These are phyloP conservation scores for Tiphia femorata DNA, from an alignment of 2,888 invertebrate species.

Conservation along the genomic window DNA sequence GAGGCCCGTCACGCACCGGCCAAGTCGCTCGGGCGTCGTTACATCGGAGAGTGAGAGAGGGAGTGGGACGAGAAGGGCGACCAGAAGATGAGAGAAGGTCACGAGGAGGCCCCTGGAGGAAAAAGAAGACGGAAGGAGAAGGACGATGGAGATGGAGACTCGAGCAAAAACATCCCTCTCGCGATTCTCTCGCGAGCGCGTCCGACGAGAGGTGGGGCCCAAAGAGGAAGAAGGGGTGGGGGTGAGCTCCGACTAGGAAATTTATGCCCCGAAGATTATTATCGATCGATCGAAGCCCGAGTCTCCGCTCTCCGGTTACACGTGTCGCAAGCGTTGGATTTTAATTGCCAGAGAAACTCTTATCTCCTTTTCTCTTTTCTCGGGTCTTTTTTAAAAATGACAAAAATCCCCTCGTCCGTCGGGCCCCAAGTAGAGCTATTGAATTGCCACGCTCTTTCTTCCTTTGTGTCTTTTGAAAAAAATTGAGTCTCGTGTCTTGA, in stretches of 20 bases:
- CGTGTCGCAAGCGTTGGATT: slow-evolving; percentile 13
- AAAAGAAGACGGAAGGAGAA: neutral
- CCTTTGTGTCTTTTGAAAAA: too few relatives aligned
- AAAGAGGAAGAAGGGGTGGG: slow-evolving; percentile 7
- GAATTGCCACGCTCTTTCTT: too few relatives aligned
- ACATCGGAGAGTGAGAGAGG: neutral
- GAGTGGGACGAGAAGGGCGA: neutral
- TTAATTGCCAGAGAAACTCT: slow-evolving; percentile 28
- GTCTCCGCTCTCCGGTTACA: slow-evolving; percentile 20
- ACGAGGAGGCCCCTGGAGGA: neutral
- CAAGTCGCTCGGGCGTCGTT: slow-evolving; percentile 22
- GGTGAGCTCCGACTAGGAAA: slow-evolving; percentile 17
- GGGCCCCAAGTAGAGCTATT: too few relatives aligned
- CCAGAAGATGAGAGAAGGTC: neutral
- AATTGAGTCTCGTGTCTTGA: too few relatives aligned
- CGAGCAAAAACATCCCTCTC: slow-evolving; percentile 46
- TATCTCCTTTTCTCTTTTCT: too few relatives aligned
- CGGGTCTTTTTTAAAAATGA: too few relatives aligned
- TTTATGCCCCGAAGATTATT: slow-evolving; percentile 28
- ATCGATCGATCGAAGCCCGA: slow-evolving; percentile 23
- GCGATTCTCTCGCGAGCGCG: slow-evolving; percentile 8
- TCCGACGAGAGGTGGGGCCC: neutral
- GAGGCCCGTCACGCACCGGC: slow-evolving; percentile 53
- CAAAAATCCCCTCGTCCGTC: too few relatives aligned
- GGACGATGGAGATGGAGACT: slow-evolving; percentile 9